Evolutionary conservation across 2,797 vertebrate species (phyloP).

Genomic region (Synanceia verrucosa): DNA sequence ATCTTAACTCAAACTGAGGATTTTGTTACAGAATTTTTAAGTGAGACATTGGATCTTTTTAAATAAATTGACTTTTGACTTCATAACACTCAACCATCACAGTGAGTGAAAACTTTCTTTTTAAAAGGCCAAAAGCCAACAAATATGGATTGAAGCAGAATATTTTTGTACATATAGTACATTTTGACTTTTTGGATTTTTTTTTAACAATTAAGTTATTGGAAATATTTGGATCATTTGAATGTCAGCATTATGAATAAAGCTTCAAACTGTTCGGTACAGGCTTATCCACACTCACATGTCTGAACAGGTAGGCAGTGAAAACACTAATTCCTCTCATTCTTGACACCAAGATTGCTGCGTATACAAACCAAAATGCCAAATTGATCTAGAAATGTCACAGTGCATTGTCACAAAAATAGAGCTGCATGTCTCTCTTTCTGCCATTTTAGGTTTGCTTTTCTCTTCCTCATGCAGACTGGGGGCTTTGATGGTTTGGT

Average conservation of each 20-base stretch:
- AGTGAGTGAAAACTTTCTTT: neutral
- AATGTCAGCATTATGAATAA: neutral
- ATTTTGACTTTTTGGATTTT: neutral
- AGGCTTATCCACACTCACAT: neutral
- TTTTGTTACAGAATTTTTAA: too few relatives aligned
- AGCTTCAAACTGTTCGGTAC: neutral
- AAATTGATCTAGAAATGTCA: slow-evolving; percentile 29
- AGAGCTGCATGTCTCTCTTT: slow-evolving; percentile 7
- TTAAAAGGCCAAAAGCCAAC: neutral
- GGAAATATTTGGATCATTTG: neutral
- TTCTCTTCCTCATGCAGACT: slow-evolving; percentile 5
- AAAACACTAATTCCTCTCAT: slow-evolving; percentile 6
- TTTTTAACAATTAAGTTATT: too few relatives aligned
- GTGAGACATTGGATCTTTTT: too few relatives aligned
- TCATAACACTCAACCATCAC: too few relatives aligned
- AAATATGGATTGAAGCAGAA: neutral
- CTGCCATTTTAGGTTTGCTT: slow-evolving; percentile 22
- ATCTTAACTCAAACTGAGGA: too few relatives aligned
- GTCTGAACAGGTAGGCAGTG: slow-evolving; percentile 1
- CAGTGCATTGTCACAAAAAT: slow-evolving; percentile 22
- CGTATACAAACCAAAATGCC: neutral
- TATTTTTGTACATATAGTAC: neutral
- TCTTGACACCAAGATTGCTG: slow-evolving; percentile 9
- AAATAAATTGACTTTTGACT: too few relatives aligned
- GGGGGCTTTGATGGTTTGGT: slow-evolving; percentile 35